Evolutionary conservation across 2,113 vertebrate species (phyloP), one percentile per base, ranked within the genome.

Genomic region (Tupaia tana): DNA sequence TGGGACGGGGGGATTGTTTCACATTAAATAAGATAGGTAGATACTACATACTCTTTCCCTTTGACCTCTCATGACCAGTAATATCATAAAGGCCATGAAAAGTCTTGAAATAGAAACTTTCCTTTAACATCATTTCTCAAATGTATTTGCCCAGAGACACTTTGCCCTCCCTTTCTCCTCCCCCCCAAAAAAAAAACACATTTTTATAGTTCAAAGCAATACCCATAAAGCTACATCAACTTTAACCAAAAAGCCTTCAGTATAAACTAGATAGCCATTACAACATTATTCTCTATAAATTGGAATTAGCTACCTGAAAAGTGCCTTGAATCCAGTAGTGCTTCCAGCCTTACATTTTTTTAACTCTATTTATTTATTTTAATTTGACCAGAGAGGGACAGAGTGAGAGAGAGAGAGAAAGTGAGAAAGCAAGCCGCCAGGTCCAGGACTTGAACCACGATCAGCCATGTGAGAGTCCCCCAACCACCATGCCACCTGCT

Each of bases 1-100:
- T 6, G 0, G 0, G 16, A 20, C 2, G 6, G 6, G 5, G 4
- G 13, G n/a, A 61, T 9, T 4, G 20, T 61, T 86, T 25, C 56
- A 19, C 61, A 61, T 85, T 89, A 92, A n/a, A 25, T 24, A 66
- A 52, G 67, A 86, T 14, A 52, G 52, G 16, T 54, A 71, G 43
- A 29, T 31, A 14, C 22, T 4, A 31, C 70, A 6, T 43, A 16
- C 3, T 27, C 52, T 31, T 7, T 29, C 85, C 64, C 6, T n/a
- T 54, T 93, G 74, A 75, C 13, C 10, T 66, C 66, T 56, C 7
- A 1, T 27, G 1, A 14, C 20, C 74, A 67, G 24, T 34, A 74
- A 58, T 63, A 16, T 31, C 66, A 6, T 15, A 71, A 90, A 88
- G 63, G 20, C 73, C 70, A 18, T 54, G 27, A 75, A 58, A 69